Evolutionary conservation across 2,113 vertebrate species (phyloP), one percentile per base, ranked within the genome.

Genomic region (Xyliphius kryptos): DNA sequence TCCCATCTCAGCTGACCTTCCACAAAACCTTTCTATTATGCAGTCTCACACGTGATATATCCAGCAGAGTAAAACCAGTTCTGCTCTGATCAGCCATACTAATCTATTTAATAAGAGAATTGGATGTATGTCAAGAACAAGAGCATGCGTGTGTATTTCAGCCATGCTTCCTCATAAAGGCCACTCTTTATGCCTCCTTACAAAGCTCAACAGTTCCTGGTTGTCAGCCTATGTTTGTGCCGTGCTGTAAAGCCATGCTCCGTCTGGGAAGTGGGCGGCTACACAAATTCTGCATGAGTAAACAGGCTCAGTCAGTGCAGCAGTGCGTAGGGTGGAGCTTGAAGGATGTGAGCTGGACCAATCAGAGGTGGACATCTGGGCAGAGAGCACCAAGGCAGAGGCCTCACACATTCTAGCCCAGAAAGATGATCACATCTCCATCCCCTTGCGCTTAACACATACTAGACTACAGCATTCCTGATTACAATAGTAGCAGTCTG

Each of bases 301-400:
- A 67, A 57, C 56, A 46, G 17, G 36, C 38, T 26, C 37, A 40
- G 47, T 8, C 37, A 63, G 47, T 55, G 38, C 49, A 26, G 67
- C 12, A 61, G 60, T n/a, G n/a, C n/a, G n/a, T n/a, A n/a, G n/a
- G n/a, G 65, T 47, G 61, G 70, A 44, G 65, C 56, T 43, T 49
- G 19, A 17, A 43, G 52, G 41, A 67, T 10, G 16, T 3, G 12
- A 46, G 46, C 38, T 68, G 2, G 52, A 49, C 73, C 65, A 74
- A 74, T 74, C 57, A n/a, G 20, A 61, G 55, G 47, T 54, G 40
- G 61, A 63, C 61, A 74, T 74, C 61, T 74, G 73, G 65, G 60
- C 53, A 61, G 26, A 56, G 37, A 53, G 52, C 48, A 57, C 40
- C 48, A 55, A 64, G 55, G 58, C 55, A 15, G 26, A 61, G 51